Evolutionary conservation across 2,113 vertebrate genomes (phyloP).

Genomic region (Buteo buteo): DNA sequence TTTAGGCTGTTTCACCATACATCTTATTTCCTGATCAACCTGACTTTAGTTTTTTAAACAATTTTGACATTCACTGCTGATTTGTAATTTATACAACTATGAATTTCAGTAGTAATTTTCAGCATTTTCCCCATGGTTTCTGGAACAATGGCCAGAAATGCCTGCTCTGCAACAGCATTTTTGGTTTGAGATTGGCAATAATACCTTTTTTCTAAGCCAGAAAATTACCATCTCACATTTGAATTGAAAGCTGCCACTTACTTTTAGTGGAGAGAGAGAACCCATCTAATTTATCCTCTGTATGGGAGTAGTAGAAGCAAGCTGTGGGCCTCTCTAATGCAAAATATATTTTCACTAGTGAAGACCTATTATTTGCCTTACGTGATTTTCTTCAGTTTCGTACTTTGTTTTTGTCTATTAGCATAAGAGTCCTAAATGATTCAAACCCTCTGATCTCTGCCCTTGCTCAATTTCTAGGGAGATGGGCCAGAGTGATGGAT

Average conservation of each 20-base stretch:
- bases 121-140: neutral
- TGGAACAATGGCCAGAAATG: neutral
- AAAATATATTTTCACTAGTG: neutral
- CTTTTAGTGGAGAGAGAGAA: neutral
- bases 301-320: neutral
- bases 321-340: neutral
- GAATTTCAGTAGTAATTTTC: neutral
- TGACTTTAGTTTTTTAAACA: neutral
- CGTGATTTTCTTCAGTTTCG: neutral
- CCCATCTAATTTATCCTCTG: neutral
- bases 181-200: neutral
- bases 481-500: neutral
- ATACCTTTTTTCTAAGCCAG: neutral
- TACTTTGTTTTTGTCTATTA: neutral
- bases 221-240: neutral
- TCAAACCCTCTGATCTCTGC: neutral
- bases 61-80: neutral
- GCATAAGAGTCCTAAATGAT: neutral
- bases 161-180: neutral
- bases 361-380: neutral
- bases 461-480: neutral
- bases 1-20: neutral
- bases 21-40: neutral
- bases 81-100: neutral
- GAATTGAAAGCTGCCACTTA: neutral